Base-by-base conservation (phyloP, 2,888 invertebrate genomes). In the Papilio gigon region DNA sequence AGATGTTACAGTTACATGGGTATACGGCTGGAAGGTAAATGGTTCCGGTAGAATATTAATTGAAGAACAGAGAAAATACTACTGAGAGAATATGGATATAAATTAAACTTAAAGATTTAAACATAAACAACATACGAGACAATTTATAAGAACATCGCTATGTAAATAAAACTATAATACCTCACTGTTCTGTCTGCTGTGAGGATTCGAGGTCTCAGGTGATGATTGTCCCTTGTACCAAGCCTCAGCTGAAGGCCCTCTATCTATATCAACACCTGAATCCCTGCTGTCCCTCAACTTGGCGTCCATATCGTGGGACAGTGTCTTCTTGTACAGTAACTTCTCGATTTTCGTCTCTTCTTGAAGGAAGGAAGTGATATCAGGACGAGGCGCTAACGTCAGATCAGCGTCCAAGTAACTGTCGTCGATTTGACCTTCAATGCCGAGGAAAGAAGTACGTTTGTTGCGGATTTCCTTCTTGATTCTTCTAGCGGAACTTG, bases 391-490 rank as follows among this genome's bases (percentile, higher is more conserved):
- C 8, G 94, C 94, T 50, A 95, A 87, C 1, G 93, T 94, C 44
- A 96, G 84, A 80, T 95, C 95, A 53, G 94, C 93, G 80, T 95
- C 95, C 61, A 94, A 88, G 74, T 95, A 95, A 75, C 93, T 93
- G 79, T 95, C 94, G 75, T 95, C 94, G 17, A 92, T 92, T 77
- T 94, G 93, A 64, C 95, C 96, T 78, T 97, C 96, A 79, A 97
- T 95, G 59, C 97, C 97, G 50, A 97, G 93, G 84, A 97, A 97
- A 82, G 96, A 97, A 40, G 96, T 95, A 59, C 97, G 94, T 79
- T 97, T 96, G 80, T 95, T 95, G 11, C 96, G 93, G 64, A 97
- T 93, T 81, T 97, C 97, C 80, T 97, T 96, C 79, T 96, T 97
- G 78, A 97, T 96, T 75, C 97, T 93, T 73, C 96, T 96, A 1